phyloP scores from a whole-genome alignment of 2,797 vertebrate species.

The Sebastolobus alascanus region DNA sequence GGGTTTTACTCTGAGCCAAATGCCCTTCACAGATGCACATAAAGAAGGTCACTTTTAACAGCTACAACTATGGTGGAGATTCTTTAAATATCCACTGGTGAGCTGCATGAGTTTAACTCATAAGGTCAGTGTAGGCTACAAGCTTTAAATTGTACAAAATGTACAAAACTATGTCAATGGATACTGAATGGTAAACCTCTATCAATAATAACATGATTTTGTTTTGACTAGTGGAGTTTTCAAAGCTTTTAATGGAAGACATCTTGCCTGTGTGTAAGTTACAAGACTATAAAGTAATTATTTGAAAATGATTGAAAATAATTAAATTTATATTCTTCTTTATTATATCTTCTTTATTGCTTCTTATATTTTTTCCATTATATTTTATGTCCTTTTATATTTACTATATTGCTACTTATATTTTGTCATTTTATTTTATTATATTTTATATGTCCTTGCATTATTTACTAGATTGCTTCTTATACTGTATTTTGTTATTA shows the following conservation, averaged over 20 bases:
- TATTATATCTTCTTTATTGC: too few relatives aligned
- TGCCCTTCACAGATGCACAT: constrained; percentile 5
- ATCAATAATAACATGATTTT: neutral
- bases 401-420: too few relatives aligned
- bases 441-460: too few relatives aligned
- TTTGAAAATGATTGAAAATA: neutral
- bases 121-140: neutral
- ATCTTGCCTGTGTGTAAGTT: neutral
- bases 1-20: constrained; percentile 27
- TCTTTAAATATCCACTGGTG: constrained; percentile 14
- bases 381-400: too few relatives aligned
- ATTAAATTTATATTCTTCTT: too few relatives aligned
- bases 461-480: too few relatives aligned
- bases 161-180: neutral
- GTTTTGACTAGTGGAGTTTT: neutral
- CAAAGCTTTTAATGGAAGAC: neutral
- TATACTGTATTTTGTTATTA: too few relatives aligned
- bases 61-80: neutral
- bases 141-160: neutral
- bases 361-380: too few relatives aligned
- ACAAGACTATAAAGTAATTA: neutral
- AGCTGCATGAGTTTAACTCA: neutral
- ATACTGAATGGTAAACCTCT: neutral
- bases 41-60: neutral
- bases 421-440: too few relatives aligned